A percentile compares a stretch with the other conserved stretches of the same genome.
phyloP scores from a whole-genome alignment of 1,140 invertebrate species.

The fruit fly (Drosophila melanogaster) region Release_6_plus_ISO1_MT NT_033777.3:31840001-31840500 shows the following conservation, averaged over 20 bases:
- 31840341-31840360: slow-evolving; percentile 52
- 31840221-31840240: slow-evolving; percentile 60
- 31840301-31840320: slow-evolving; percentile 72
- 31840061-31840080: not conserved
- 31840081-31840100: slow-evolving; percentile 65
- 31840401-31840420: slow-evolving; percentile 55
- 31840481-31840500: slow-evolving; percentile 80
- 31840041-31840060: too few relatives aligned
- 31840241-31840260: slow-evolving; percentile 41
- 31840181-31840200: slow-evolving; percentile 71
- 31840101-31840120: slow-evolving; percentile 84
- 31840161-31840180: slow-evolving; percentile 77
- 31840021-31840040: not conserved
- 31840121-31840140: slow-evolving; percentile 81
- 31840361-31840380: slow-evolving; percentile 41
- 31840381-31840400: slow-evolving; percentile 62
- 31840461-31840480: slow-evolving; percentile 71
- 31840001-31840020: slow-evolving; percentile 58
- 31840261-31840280: slow-evolving; percentile 14
- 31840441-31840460: slow-evolving; percentile 18
- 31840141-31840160: slow-evolving; percentile 76
- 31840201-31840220: slow-evolving; percentile 66
- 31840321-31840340: slow-evolving; percentile 74
- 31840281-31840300: slow-evolving; percentile 40
- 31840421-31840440: slow-evolving; percentile 56